A percentile compares a stretch with the other conserved stretches of the same genome.
Conservation (phyloP, 2,888 invertebrate genomes). For the Hirtodrosophila alboralis region DNA sequence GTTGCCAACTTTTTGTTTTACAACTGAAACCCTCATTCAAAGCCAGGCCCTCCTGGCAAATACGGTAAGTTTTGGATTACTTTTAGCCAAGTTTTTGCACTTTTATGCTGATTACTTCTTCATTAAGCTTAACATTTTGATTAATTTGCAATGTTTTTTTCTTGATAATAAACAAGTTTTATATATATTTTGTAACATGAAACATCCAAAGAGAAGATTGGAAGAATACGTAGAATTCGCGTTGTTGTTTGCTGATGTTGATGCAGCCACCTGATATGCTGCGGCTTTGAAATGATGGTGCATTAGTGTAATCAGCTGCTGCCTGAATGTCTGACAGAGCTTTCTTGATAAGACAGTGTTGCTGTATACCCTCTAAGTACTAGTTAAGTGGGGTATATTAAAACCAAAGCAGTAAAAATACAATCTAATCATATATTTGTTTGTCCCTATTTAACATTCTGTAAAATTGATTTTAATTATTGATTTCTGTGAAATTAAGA, state of each 20-base stretch:
- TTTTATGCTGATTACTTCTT: constrained; percentile 5
- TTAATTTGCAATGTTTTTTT: constrained; percentile 28
- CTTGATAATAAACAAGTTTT: constrained; percentile 11
- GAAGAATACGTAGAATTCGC: constrained; percentile 9
- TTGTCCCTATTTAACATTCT: too few relatives aligned
- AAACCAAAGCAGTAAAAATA: not conserved
- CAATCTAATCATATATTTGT: too few relatives aligned
- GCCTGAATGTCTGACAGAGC: constrained; percentile 25
- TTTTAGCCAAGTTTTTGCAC: constrained; percentile 20
- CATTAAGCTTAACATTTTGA: constrained; percentile 20
- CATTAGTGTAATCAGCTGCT: constrained; percentile 19
- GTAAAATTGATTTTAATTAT: too few relatives aligned
- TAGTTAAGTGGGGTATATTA: not conserved
- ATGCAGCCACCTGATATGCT: constrained; percentile 14
- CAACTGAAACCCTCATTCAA: too few relatives aligned
- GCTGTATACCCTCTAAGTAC: not conserved
- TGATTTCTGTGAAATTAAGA: too few relatives aligned
- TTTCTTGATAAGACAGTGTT: constrained; percentile 15
- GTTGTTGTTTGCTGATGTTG: too few relatives aligned
- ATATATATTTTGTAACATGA: constrained; percentile 8
- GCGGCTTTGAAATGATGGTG: not conserved
- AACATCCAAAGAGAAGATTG: not conserved
- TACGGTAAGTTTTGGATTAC: constrained; percentile 54
- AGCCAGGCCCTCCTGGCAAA: constrained; percentile 34
- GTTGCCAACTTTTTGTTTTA: constrained; percentile 45